Conservation (phyloP, 30 jellyfish, hydroid and myxozoan species). For the Turritopsis rubra region DNA sequence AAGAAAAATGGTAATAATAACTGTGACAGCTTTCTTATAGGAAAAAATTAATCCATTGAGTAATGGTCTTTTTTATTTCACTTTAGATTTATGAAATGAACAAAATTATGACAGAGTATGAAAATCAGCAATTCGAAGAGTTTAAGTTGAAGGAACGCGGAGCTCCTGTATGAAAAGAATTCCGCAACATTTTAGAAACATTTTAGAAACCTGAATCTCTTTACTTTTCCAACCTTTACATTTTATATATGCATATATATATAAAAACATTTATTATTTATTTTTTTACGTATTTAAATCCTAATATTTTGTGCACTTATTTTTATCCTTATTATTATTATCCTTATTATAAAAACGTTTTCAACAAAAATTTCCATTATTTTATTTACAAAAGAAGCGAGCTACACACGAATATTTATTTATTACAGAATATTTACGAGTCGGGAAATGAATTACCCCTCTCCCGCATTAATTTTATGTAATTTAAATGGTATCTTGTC, state of each 20-base stretch:
- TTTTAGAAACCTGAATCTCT: not conserved
- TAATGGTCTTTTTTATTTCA: not conserved
- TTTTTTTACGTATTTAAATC: not conserved
- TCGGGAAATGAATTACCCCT: no score
- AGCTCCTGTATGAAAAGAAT: slow-evolving; percentile 10
- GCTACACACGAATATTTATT: no score
- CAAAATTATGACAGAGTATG: slow-evolving; percentile 14
- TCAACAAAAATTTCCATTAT: no score
- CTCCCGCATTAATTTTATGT: no score
- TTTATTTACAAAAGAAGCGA: no score
- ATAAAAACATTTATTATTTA: not conserved
- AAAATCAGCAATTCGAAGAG: not conserved
- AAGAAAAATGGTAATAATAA: not conserved
- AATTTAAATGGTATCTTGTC: no score
- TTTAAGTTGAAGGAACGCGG: slow-evolving; percentile 2
- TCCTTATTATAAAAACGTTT: no score
- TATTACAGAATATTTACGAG: no score
- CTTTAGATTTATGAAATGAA: slow-evolving; percentile 14
- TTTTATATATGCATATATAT: no score
- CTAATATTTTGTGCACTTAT: no score
- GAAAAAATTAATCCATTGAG: not conserved
- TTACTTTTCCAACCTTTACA: no score
- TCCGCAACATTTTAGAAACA: not conserved
- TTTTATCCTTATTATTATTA: no score
- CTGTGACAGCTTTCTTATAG: not conserved